phyloP scores from a whole-genome alignment of 2,113 vertebrate genomes.

The Clarias magur region DNA sequence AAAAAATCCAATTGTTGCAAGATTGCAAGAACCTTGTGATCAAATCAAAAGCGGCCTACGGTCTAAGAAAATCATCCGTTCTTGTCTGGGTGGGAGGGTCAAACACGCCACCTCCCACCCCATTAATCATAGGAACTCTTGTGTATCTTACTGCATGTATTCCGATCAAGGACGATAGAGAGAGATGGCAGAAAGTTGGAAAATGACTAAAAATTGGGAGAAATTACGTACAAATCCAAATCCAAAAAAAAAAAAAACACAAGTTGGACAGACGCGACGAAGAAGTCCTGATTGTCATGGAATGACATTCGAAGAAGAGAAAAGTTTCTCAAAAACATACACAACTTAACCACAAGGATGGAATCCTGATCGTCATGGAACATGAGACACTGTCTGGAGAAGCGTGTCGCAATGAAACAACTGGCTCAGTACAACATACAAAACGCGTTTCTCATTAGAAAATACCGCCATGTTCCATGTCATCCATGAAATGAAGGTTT shows the following conservation, averaged over 20 bases:
- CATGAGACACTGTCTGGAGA: neutral
- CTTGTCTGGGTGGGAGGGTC: neutral
- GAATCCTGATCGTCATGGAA: constrained; percentile 52
- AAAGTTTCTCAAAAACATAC: neutral
- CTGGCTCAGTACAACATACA: constrained; percentile 5
- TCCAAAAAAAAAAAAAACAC: neutral
- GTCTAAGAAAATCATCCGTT: neutral
- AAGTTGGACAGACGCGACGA: neutral
- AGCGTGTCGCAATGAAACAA: neutral
- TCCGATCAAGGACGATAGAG: neutral
- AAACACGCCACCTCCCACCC: neutral
- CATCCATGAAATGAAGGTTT: neutral
- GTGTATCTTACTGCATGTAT: neutral
- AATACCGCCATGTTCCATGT: neutral
- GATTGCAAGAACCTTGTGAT: neutral
- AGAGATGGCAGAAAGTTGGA: neutral
- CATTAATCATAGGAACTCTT: neutral
- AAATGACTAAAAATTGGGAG: neutral
- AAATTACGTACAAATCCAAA: neutral
- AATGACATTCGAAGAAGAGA: neutral
- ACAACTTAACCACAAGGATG: neutral
- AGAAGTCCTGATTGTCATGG: constrained; percentile 51
- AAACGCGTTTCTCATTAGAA: constrained; percentile 5
- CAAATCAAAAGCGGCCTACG: neutral
- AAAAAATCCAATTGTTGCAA: neutral